Percentiles rank a stretch among this genome's conserved stretches.
Conservation (phyloP, 2,888 invertebrate genomes). For the Drosophila colorata region DNA sequence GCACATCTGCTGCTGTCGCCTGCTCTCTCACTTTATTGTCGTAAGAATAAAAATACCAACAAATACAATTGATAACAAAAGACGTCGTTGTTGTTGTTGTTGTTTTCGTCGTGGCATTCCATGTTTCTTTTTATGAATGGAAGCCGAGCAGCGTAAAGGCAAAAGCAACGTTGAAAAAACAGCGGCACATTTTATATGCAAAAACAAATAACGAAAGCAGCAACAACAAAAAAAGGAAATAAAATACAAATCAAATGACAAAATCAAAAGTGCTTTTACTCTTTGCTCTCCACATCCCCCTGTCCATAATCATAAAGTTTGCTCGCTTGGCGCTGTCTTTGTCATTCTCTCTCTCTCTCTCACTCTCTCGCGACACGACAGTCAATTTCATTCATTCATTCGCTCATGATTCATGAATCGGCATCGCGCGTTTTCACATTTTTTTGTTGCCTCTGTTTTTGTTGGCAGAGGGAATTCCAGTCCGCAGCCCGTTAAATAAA, state of each 20-base stretch:
- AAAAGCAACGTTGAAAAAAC: slow-evolving; percentile 38
- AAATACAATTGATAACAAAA: slow-evolving; percentile 64
- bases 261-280: slow-evolving; percentile 61
- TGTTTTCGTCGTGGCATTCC: slow-evolving; percentile 42
- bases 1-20: neutral
- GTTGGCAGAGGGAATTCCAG: slow-evolving; percentile 54
- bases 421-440: slow-evolving; percentile 51
- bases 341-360: slow-evolving; percentile 21
- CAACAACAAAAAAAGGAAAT: slow-evolving; percentile 34
- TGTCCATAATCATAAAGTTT: slow-evolving; percentile 6
- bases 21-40: slow-evolving; percentile 53
- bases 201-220: slow-evolving; percentile 44
- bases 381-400: slow-evolving; percentile 72
- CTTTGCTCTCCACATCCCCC: slow-evolving; percentile 22
- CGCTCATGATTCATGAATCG: slow-evolving; percentile 63
- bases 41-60: slow-evolving; percentile 32
- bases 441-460: slow-evolving; percentile 38
- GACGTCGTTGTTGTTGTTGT: slow-evolving; percentile 33
- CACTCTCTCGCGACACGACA: slow-evolving; percentile 44
- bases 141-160: slow-evolving; percentile 26
- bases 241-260: slow-evolving; percentile 62
- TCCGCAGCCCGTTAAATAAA: slow-evolving; percentile 32
- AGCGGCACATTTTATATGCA: slow-evolving; percentile 55
- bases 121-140: slow-evolving; percentile 69
- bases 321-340: neutral